Conservation (phyloP, 2,888 invertebrate genomes). For the Euplexia lucipara region DNA sequence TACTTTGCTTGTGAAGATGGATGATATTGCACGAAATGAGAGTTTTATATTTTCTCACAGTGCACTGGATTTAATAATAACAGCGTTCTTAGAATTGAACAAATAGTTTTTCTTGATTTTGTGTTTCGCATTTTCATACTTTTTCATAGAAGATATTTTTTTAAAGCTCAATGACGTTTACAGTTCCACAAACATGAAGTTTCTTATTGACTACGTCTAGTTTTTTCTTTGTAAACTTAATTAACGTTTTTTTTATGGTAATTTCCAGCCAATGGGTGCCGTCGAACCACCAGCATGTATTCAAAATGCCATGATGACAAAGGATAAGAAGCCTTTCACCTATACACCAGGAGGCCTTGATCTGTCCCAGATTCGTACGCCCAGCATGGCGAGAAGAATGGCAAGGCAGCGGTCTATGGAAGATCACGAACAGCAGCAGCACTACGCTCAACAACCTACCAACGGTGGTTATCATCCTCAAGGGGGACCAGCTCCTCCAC, state of each 20-base stretch:
- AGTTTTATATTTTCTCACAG: neutral
- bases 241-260: constrained; percentile 12
- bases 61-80: neutral
- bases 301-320: constrained; percentile 98
- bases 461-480: constrained; percentile 79
- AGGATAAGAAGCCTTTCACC: constrained; percentile 99
- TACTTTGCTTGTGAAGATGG: constrained; percentile 3
- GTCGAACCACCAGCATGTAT: constrained; percentile 96
- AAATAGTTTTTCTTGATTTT: neutral
- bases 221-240: neutral
- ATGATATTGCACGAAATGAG: neutral
- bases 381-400: constrained; percentile 96
- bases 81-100: neutral
- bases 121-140: neutral
- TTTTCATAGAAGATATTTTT: neutral
- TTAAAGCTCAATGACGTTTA: neutral
- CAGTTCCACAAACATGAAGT: neutral
- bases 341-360: constrained; percentile 98
- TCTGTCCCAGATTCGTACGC: constrained; percentile 97
- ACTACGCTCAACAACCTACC: constrained; percentile 71
- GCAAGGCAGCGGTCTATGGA: constrained; percentile 92
- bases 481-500: constrained; percentile 84
- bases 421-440: constrained; percentile 87
- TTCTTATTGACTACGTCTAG: no score
- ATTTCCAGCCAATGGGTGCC: constrained; percentile 86